These are phyloP conservation scores for Xiphophorus hellerii DNA, from an alignment of 2,113 vertebrate species.

Conservation along the genomic window DNA sequence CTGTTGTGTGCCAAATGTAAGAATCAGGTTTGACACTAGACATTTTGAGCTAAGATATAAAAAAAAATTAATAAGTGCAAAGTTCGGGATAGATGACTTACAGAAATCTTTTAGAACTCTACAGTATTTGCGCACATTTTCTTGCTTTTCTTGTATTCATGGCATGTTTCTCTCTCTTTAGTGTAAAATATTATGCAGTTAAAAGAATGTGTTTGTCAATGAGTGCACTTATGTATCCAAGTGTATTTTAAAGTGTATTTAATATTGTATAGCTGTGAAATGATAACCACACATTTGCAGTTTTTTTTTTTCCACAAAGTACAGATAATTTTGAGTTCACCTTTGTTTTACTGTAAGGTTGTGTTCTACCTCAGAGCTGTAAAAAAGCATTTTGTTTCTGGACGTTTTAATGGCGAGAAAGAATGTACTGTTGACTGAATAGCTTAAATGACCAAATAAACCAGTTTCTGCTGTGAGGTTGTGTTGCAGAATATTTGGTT, in stretches of 20 bases:
- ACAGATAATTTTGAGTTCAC: background rate
- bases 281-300: slow-evolving; percentile 14
- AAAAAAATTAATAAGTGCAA: background rate
- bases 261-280: slow-evolving; percentile 32
- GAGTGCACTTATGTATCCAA: slow-evolving; percentile 26
- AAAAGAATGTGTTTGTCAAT: slow-evolving; percentile 41
- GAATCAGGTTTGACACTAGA: background rate
- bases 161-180: slow-evolving; percentile 66
- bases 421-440: background rate
- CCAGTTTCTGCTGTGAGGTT: slow-evolving; percentile 54
- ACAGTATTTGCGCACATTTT: background rate
- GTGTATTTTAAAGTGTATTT: slow-evolving; percentile 44
- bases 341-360: slow-evolving; percentile 27
- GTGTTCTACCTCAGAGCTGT: slow-evolving; percentile 65
- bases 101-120: background rate
- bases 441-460: slow-evolving; percentile 52
- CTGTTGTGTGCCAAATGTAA: background rate
- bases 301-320: background rate
- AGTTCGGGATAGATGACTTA: background rate
- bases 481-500: background rate
- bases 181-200: slow-evolving; percentile 49
- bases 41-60: background rate
- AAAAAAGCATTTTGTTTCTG: slow-evolving; percentile 10
- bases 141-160: slow-evolving; percentile 40
- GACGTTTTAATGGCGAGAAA: slow-evolving; percentile 1